These are phyloP conservation scores for Callimorpha dominula DNA, from an alignment of 2,888 invertebrate species.

Conservation along the genomic window DNA sequence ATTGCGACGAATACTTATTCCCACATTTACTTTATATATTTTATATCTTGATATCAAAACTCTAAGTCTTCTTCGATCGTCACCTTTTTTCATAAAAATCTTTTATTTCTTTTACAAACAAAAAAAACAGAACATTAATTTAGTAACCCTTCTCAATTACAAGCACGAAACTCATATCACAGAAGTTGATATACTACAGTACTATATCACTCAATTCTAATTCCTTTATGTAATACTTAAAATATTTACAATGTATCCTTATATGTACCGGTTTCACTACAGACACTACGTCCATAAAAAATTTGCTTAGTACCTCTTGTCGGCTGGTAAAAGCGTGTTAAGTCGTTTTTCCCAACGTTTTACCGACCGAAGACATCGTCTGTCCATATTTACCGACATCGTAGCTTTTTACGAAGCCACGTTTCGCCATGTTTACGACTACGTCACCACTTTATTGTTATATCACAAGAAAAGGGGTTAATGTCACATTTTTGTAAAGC, in stretches of 20 bases:
- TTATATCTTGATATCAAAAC: no score
- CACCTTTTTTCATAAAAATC: no score
- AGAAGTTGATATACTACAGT: no score
- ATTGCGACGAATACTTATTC: no score
- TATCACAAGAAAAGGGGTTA: constrained; percentile 76
- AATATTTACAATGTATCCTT: constrained; percentile 11
- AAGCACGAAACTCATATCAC: no score
- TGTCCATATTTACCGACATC: constrained; percentile 82
- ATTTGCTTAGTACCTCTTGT: constrained; percentile 63
- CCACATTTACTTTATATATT: no score
- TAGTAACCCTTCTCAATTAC: no score
- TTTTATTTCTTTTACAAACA: no score
- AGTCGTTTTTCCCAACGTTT: constrained; percentile 63
- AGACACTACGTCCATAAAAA: constrained; percentile 62
- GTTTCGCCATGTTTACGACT: constrained; percentile 76
- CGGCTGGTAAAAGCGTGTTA: constrained; percentile 61
- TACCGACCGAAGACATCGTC: constrained; percentile 70
- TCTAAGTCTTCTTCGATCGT: no score
- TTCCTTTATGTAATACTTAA: neutral
- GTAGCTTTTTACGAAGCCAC: constrained; percentile 81
- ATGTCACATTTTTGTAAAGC: constrained; percentile 71
- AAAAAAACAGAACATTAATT: no score
- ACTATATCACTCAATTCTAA: neutral
- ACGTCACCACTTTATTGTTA: constrained; percentile 78
- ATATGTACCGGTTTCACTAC: constrained; percentile 34